Base-by-base conservation (phyloP, 2,888 invertebrate species). In the Malachius bipustulatus region DNA sequence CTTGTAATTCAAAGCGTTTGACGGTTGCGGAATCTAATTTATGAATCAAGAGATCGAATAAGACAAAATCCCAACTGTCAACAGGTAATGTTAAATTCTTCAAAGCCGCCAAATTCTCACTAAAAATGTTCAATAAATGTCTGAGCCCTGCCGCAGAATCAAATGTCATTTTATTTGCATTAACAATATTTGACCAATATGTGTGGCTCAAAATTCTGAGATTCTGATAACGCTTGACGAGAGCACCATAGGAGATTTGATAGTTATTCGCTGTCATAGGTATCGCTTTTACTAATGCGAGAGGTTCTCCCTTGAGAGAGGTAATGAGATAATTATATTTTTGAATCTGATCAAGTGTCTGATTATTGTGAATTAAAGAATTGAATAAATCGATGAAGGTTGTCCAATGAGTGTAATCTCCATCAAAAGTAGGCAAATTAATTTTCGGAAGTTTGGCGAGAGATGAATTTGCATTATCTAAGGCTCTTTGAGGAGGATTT, bases 341-440 rank as follows among this genome's bases (percentile, higher is more conserved):
- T 32, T 32, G 13, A 11, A 32, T 12, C 12, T 32, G 14, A 12
- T 19, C 19, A 6, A 24, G 14, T 9, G 19, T 26, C 4, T 16
- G n/a, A 13, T 32, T 32, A 13, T 16, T 12, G 9, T 32, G 24
- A 11, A 32, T 26, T 4, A 32, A 24, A n/a, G 24, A 24, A 14
- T 26, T 11, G 14, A 32, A 32, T 11, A 32, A 32, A 32, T 32
- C 12, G 9, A 32, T 16, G 12, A 24, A 32, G 13, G 14, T 32
- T 16, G 33, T 14, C 26, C 33, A 32, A 26, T 24, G 4, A 14
- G 24, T n/a, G 14, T 13, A 32, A 26, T 32, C 14, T 10, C 26
- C 26, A 11, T 16, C 16, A 26, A 33, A 33, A 14, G 2, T 2
- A 4, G 33, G 33, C 19, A 33, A 14, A 6, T 4, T 6, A 8